These are phyloP conservation scores for Furcula furcula DNA, from an alignment of 2,888 invertebrate genomes.

Conservation along the genomic window DNA sequence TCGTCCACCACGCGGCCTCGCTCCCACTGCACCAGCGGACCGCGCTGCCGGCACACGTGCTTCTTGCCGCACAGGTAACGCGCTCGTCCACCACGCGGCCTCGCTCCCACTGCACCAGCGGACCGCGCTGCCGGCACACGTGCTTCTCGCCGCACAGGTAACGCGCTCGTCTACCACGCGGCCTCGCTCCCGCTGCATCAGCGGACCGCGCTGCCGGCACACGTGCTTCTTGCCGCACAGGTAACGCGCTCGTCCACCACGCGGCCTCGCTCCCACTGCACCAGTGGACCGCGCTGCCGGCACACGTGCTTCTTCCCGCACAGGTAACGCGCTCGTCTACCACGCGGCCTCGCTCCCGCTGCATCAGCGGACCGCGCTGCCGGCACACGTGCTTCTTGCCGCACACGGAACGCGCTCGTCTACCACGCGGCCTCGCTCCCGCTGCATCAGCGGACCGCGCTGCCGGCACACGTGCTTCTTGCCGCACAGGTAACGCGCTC, in stretches of 20 bases:
- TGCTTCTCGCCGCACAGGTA: not conserved
- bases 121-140: conserved; percentile 11
- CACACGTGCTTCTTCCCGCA: not conserved
- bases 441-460: too few relatives aligned
- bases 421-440: too few relatives aligned
- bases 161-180: not conserved
- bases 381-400: too few relatives aligned
- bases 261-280: not conserved
- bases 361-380: too few relatives aligned
- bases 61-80: not conserved
- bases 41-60: not conserved
- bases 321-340: too few relatives aligned
- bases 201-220: not conserved
- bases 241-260: not conserved
- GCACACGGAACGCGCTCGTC: too few relatives aligned
- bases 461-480: too few relatives aligned
- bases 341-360: too few relatives aligned
- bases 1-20: not conserved
- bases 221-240: not conserved
- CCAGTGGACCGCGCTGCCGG: not conserved
- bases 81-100: not conserved
- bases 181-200: not conserved
- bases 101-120: not conserved
- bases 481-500: too few relatives aligned
- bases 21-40: not conserved